Evolutionary conservation across 37 sponge, comb jelly and placozoan genomes (phyloP).

Genomic region (Amphimedon queenslandica): DNA sequence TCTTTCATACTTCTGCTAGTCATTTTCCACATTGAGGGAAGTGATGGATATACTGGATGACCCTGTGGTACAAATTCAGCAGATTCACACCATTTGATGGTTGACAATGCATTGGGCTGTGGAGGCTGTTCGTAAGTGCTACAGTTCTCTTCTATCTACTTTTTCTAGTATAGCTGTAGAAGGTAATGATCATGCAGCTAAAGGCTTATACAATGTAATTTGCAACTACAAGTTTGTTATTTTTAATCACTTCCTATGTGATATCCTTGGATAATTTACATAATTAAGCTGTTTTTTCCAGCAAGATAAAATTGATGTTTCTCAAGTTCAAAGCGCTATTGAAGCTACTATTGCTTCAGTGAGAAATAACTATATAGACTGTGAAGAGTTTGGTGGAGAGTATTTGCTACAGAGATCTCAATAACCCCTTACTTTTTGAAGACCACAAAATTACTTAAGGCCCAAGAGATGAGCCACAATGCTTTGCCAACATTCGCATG

Average conservation of each 20-base stretch:
- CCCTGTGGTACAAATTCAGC: conserved; percentile 27
- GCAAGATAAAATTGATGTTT: background rate
- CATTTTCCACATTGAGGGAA: conserved; percentile 18
- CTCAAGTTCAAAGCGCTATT: conserved; percentile 11
- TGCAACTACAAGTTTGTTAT: background rate
- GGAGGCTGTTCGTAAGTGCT: conserved; percentile 7
- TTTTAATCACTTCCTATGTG: background rate
- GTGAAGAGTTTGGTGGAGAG: background rate
- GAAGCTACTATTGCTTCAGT: background rate
- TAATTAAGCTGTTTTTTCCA: background rate
- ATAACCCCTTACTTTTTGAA: conserved; percentile 3
- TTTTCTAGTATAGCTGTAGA: conserved; percentile 12
- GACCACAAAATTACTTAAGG: background rate
- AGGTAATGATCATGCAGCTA: conserved; percentile 21
- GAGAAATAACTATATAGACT: background rate
- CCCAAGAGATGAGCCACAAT: background rate
- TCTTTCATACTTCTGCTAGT: background rate
- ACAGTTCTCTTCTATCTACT: conserved; percentile 8
- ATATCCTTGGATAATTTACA: background rate
- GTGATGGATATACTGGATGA: conserved; percentile 27
- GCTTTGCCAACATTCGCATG: background rate
- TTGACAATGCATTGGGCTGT: conserved; percentile 36
- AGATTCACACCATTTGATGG: conserved; percentile 24
- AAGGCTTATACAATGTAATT: background rate
- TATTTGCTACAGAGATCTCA: background rate